Evolutionary conservation across 1,140 invertebrate species (phyloP).

Genomic region (Atta cephalotes): DNA sequence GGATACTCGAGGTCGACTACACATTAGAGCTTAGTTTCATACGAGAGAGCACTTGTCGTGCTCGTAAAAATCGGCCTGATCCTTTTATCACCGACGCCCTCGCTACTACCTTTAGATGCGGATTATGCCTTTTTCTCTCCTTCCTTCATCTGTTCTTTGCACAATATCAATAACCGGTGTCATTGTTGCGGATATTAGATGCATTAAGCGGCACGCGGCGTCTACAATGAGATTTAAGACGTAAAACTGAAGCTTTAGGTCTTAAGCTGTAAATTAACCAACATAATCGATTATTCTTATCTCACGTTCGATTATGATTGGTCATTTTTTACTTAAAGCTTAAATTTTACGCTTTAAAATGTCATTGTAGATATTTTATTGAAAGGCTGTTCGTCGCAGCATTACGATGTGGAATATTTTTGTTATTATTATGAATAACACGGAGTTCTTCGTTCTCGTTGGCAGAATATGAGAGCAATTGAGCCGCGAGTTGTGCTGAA

Average conservation of each 20-base stretch:
- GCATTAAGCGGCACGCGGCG: neutral
- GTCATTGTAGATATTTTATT: no score
- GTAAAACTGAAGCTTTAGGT: no score
- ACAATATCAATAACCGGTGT: conserved; percentile 81
- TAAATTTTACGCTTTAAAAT: no score
- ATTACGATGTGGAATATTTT: conserved; percentile 29
- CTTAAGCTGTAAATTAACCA: no score
- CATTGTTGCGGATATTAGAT: conserved; percentile 60
- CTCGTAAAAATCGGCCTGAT: conserved; percentile 83
- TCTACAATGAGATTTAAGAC: no score
- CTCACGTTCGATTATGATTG: no score
- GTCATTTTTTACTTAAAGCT: no score
- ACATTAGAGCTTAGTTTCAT: conserved; percentile 46
- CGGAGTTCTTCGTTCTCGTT: neutral
- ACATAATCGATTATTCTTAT: no score
- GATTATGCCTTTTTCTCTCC: conserved; percentile 75
- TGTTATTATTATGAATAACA: conserved; percentile 23
- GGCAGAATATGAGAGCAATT: conserved; percentile 33
- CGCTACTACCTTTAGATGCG: conserved; percentile 74
- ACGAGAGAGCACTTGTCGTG: conserved; percentile 69
- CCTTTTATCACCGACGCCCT: conserved; percentile 82
- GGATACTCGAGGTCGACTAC: conserved; percentile 65
- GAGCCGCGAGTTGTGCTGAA: neutral
- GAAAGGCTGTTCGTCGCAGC: conserved; percentile 29
- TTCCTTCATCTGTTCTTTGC: conserved; percentile 40